Percentiles rank a stretch among this genome's conserved stretches.
Conservation (phyloP, 2,888 invertebrate genomes). For the Apamea sordens region DNA sequence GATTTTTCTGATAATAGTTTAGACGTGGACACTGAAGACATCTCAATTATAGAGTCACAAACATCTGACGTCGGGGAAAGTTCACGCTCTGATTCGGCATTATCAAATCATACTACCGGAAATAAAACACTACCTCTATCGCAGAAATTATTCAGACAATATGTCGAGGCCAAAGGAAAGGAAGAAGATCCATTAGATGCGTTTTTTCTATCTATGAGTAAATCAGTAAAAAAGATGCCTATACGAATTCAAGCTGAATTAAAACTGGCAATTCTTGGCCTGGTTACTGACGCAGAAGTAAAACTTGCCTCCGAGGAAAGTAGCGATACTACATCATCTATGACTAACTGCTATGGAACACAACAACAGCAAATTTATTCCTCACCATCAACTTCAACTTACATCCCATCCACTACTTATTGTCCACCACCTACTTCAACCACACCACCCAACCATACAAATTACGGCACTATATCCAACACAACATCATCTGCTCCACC, state of each 20-base stretch:
- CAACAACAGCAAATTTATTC: too few species aligned
- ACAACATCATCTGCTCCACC: too few species aligned
- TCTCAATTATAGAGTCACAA: constrained; percentile 45
- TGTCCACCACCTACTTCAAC: too few species aligned
- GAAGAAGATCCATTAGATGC: constrained; percentile 56
- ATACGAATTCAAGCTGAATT: constrained; percentile 48
- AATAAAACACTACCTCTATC: constrained; percentile 51
- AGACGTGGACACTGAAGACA: constrained; percentile 48
- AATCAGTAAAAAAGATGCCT: constrained; percentile 49
- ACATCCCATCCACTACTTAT: too few species aligned
- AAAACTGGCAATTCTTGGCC: too few species aligned
- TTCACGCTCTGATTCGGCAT: constrained; percentile 51
- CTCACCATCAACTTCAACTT: too few species aligned
- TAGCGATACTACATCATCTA: too few species aligned
- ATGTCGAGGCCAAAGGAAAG: constrained; percentile 55
- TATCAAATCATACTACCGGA: constrained; percentile 49
- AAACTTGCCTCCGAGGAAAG: too few species aligned
- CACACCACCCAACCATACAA: too few species aligned
- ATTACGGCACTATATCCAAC: too few species aligned
- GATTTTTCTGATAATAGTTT: constrained; percentile 51
- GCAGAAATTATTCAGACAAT: constrained; percentile 53
- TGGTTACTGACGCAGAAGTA: too few species aligned
- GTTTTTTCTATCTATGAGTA: constrained; percentile 55
- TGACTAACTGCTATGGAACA: not conserved
- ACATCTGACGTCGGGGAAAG: constrained; percentile 35